A percentile compares a stretch with the other conserved stretches of the same genome.
These are phyloP conservation scores for Adelognathus sp. DNA, from an alignment of 2,888 invertebrate genomes.

Conservation along the genomic window DNA sequence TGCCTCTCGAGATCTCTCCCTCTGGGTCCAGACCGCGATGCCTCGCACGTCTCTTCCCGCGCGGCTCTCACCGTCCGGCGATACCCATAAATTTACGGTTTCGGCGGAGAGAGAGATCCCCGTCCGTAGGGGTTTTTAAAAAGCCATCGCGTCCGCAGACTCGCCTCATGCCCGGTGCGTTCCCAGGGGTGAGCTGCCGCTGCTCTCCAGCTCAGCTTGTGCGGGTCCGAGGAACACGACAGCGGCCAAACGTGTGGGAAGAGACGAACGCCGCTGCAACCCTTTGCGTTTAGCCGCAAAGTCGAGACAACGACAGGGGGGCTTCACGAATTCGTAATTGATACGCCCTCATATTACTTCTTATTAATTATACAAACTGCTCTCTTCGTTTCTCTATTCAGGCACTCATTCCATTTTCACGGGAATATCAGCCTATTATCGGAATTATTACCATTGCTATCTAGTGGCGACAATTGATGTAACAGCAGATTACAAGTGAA, in stretches of 20 bases:
- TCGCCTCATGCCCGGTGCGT: slow-evolving; percentile 32
- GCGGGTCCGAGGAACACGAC: slow-evolving; percentile 39
- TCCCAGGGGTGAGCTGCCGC: slow-evolving; percentile 42
- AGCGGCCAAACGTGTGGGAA: slow-evolving; percentile 61
- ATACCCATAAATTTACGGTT: slow-evolving; percentile 57
- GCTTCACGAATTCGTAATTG: slow-evolving; percentile 24
- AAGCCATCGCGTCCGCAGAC: slow-evolving; percentile 37
- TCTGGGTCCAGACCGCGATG: slow-evolving; percentile 41
- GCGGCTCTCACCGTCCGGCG: slow-evolving; percentile 18
- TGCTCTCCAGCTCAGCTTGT: slow-evolving; percentile 7
- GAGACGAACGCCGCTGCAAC: slow-evolving; percentile 53
- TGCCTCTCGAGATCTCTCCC: slow-evolving; percentile 42
- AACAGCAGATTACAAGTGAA: no score
- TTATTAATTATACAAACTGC: neutral
- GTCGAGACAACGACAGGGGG: slow-evolving; percentile 17
- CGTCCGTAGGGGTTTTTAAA: slow-evolving; percentile 53
- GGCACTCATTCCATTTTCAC: no score
- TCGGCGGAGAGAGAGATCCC: slow-evolving; percentile 42
- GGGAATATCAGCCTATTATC: no score
- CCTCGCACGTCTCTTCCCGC: slow-evolving; percentile 17
- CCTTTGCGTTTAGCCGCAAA: slow-evolving; percentile 49
- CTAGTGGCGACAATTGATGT: no score
- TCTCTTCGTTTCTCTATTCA: neutral
- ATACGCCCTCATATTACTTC: slow-evolving; percentile 5
- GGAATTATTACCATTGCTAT: no score